Percentiles rank a stretch among this genome's conserved stretches.
Conservation (phyloP, 1,140 invertebrate genomes). For the Drosophila guanche region DNA sequence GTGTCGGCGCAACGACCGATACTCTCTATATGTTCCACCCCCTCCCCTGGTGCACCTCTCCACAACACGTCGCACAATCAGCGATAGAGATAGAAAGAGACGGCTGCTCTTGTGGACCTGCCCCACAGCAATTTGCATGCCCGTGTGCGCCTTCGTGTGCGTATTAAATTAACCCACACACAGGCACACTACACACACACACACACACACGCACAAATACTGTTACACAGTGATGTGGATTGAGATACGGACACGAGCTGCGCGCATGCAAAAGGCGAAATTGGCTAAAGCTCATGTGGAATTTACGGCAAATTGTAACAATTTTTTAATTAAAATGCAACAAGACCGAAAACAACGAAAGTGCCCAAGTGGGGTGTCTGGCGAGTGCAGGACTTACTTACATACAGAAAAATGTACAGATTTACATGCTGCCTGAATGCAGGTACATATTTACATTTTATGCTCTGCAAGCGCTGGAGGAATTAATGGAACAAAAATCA, state of each 20-base stretch:
- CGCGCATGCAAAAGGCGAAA: slow-evolving; percentile 59
- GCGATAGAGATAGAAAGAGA: slow-evolving; percentile 28
- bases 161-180: slow-evolving; percentile 54
- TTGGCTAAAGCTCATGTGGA: slow-evolving; percentile 59
- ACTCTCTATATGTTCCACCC: slow-evolving; percentile 7
- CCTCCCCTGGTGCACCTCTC: slow-evolving; percentile 36
- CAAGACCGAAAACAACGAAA: slow-evolving; percentile 20
- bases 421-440: too few species aligned
- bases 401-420: too few species aligned
- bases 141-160: slow-evolving; percentile 40
- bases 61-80: neutral
- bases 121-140: slow-evolving; percentile 71
- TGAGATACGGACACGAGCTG: slow-evolving; percentile 24
- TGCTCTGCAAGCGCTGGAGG: too few species aligned
- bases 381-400: too few species aligned
- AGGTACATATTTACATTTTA: too few species aligned
- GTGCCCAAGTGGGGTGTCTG: neutral
- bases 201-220: slow-evolving; percentile 21
- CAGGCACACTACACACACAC: slow-evolving; percentile 14
- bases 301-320: slow-evolving; percentile 63
- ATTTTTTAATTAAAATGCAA: slow-evolving; percentile 56
- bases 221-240: neutral
- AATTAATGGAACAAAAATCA: too few species aligned
- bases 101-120: slow-evolving; percentile 62
- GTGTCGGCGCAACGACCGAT: slow-evolving; percentile 44